Conservation (phyloP, 2,888 invertebrate genomes). For the Orthosia cruda region DNA sequence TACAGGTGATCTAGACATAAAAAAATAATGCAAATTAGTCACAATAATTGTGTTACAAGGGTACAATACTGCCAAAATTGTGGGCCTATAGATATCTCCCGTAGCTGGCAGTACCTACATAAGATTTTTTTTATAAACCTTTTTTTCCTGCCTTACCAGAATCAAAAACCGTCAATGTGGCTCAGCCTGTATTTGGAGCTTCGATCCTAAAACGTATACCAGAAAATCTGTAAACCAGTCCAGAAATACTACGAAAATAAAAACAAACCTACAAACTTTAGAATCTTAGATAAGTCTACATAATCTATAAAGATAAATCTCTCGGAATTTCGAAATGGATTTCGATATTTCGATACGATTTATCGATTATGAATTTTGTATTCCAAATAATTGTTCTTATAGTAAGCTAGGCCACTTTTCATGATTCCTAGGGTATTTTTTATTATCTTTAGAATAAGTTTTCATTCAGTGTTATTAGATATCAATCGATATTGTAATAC, state of each 20-base stretch:
- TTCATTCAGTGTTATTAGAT: conserved; percentile 76
- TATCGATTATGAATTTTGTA: conserved; percentile 80
- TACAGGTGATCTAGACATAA: no score
- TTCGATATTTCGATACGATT: conserved; percentile 86
- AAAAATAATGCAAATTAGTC: no score
- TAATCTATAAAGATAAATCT: conserved; percentile 80
- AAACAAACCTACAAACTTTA: conserved; percentile 37
- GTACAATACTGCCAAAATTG: no score
- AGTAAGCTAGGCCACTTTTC: conserved; percentile 80
- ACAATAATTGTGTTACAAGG: no score
- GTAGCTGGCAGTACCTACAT: no score
- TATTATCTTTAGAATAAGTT: conserved; percentile 81
- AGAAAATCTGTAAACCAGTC: not conserved
- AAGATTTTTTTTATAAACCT: no score
- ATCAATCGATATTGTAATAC: conserved; percentile 82
- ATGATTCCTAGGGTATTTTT: conserved; percentile 75
- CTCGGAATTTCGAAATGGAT: conserved; percentile 86
- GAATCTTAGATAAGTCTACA: conserved; percentile 61
- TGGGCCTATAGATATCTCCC: no score
- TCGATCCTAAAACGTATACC: no score
- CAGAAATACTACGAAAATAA: conserved; percentile 42
- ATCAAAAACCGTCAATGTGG: no score
- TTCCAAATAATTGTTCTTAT: conserved; percentile 78
- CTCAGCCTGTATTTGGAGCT: no score
- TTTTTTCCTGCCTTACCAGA: no score